phyloP scores from a whole-genome alignment of 1,140 invertebrate genomes.

The Campoletis sonorensis region DNA sequence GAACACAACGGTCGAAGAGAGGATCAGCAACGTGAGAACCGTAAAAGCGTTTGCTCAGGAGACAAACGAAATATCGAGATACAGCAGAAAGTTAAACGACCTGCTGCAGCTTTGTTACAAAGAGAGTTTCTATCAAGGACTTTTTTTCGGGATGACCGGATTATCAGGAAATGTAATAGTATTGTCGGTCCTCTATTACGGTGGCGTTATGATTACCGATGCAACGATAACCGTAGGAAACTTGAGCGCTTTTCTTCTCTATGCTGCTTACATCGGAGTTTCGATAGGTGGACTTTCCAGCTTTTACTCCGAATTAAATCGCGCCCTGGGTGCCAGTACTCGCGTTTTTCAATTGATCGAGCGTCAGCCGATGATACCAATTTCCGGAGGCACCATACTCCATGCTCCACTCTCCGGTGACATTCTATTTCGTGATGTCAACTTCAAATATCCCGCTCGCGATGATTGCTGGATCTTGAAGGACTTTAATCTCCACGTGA shows the following conservation, averaged over 20 bases:
- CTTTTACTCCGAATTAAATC: slow-evolving; percentile 96
- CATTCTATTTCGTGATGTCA: slow-evolving; percentile 85
- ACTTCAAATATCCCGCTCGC: slow-evolving; percentile 86
- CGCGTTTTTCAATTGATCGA: slow-evolving; percentile 94
- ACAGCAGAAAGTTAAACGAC: slow-evolving; percentile 83
- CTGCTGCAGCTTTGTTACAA: slow-evolving; percentile 89
- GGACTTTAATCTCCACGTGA: slow-evolving; percentile 83
- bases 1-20: slow-evolving; percentile 93
- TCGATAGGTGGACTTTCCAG: slow-evolving; percentile 90
- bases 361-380: slow-evolving; percentile 85
- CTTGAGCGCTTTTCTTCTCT: slow-evolving; percentile 93
- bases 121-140: slow-evolving; percentile 90
- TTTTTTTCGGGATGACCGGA: slow-evolving; percentile 96
- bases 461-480: slow-evolving; percentile 80
- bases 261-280: slow-evolving; percentile 94
- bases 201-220: slow-evolving; percentile 91
- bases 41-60: slow-evolving; percentile 96
- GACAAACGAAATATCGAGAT: slow-evolving; percentile 84
- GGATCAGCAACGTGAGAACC: slow-evolving; percentile 94
- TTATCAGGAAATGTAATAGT: slow-evolving; percentile 95
- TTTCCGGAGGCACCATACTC: slow-evolving; percentile 77
- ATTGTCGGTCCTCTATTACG: slow-evolving; percentile 95
- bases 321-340: slow-evolving; percentile 92
- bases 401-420: slow-evolving; percentile 72
- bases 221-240: slow-evolving; percentile 91